Percentiles rank a stretch among this genome's conserved stretches.
Conservation (phyloP, 2,888 invertebrate species). For the Nomada fucata region DNA sequence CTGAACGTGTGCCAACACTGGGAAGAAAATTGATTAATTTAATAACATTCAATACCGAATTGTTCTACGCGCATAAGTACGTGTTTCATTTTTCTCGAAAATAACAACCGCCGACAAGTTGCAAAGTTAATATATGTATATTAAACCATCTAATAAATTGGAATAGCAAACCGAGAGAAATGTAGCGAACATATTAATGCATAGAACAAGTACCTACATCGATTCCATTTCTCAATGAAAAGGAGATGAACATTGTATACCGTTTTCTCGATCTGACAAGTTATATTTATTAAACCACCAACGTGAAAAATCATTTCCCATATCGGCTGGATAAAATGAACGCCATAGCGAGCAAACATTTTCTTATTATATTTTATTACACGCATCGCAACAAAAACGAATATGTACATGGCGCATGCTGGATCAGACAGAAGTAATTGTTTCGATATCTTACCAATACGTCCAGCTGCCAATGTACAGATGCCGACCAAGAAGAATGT, state of each 20-base stretch:
- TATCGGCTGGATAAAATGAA: neutral
- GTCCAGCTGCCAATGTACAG: conserved; percentile 88
- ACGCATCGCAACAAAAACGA: neutral
- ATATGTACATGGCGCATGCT: neutral
- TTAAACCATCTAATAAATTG: too few species aligned
- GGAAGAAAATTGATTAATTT: conserved; percentile 7
- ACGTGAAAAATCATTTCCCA: neutral
- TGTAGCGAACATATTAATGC: too few species aligned
- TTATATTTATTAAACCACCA: neutral
- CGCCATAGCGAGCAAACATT: neutral
- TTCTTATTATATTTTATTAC: neutral
- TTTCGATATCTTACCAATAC: conserved; percentile 85
- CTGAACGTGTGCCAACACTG: conserved; percentile 88
- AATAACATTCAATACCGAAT: neutral
- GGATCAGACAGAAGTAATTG: neutral
- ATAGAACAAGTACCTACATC: too few species aligned
- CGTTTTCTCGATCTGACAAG: too few species aligned
- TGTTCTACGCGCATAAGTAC: neutral
- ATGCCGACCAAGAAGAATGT: conserved; percentile 90
- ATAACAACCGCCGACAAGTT: too few species aligned
- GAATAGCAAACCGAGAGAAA: too few species aligned
- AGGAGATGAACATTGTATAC: too few species aligned
- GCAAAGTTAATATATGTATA: too few species aligned
- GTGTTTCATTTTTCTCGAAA: neutral
- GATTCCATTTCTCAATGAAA: too few species aligned